Conservation (phyloP, 1,140 invertebrate species). For the Mycetomoellerius zeteki region DNA sequence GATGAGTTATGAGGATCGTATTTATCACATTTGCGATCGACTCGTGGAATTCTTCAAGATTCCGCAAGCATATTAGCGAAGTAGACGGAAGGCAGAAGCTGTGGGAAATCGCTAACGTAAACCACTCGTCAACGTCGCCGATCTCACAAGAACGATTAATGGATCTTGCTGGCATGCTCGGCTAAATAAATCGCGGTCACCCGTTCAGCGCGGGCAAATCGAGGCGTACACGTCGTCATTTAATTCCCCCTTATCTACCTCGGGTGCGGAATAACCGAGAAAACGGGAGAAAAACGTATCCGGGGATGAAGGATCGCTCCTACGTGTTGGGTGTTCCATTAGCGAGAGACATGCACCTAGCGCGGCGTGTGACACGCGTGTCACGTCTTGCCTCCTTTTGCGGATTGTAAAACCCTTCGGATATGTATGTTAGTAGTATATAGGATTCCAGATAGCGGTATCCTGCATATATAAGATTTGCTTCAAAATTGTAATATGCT, state of each 20-base stretch:
- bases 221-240: conserved; percentile 22
- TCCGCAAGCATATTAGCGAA: not conserved
- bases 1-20: conserved; percentile 7
- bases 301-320: conserved; percentile 40
- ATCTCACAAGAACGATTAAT: conserved; percentile 59
- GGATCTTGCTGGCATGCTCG: conserved; percentile 39
- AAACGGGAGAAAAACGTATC: conserved; percentile 41
- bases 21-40: not conserved
- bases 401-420: not conserved
- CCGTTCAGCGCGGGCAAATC: conserved; percentile 37
- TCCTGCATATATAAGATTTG: not conserved
- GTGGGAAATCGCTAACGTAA: conserved; percentile 48
- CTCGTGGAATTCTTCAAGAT: not conserved
- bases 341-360: not conserved
- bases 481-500: not conserved
- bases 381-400: conserved; percentile 5
- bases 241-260: conserved; percentile 53
- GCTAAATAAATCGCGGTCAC: conserved; percentile 56
- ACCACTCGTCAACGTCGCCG: conserved; percentile 61
- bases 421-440: conserved; percentile 54
- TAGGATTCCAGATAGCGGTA: not conserved
- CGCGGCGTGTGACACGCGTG: conserved; percentile 2
- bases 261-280: not conserved
- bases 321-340: conserved; percentile 54
- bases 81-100: conserved; percentile 2